phyloP scores from a whole-genome alignment of 1,140 invertebrate species.

The Euura lappo region DNA sequence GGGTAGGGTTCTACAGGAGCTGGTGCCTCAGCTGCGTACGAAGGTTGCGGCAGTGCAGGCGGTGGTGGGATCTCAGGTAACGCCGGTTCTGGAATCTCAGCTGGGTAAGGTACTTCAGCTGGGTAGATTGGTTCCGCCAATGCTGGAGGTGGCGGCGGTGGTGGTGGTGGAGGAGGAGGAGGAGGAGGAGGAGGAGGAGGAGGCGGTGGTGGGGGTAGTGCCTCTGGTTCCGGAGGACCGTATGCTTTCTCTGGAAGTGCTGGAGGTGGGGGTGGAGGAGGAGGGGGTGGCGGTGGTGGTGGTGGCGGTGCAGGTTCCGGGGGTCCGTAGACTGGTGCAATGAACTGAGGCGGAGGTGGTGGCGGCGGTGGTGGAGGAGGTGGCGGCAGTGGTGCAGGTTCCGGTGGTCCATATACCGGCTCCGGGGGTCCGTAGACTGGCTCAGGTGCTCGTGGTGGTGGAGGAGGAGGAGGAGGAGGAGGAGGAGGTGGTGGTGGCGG shows the following conservation, averaged over 20 bases:
- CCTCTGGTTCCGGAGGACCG: background rate
- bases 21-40: background rate
- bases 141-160: background rate
- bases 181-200: constrained; percentile 7
- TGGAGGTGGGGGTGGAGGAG: constrained; percentile 11
- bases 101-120: background rate
- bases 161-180: background rate
- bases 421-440: background rate
- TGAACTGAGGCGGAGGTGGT: background rate
- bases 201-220: background rate
- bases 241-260: background rate
- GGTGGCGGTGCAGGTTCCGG: background rate
- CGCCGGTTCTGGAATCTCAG: background rate
- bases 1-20: background rate
- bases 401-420: background rate
- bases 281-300: background rate
- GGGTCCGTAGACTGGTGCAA: background rate
- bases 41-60: background rate
- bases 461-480: constrained; percentile 10
- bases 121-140: background rate
- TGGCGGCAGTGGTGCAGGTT: background rate
- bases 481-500: background rate
- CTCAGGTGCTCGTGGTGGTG: background rate
- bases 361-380: background rate
- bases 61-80: constrained; percentile 9